phyloP scores from a whole-genome alignment of 2,888 invertebrate species.

The Acanthosepion pharaonis region DNA sequence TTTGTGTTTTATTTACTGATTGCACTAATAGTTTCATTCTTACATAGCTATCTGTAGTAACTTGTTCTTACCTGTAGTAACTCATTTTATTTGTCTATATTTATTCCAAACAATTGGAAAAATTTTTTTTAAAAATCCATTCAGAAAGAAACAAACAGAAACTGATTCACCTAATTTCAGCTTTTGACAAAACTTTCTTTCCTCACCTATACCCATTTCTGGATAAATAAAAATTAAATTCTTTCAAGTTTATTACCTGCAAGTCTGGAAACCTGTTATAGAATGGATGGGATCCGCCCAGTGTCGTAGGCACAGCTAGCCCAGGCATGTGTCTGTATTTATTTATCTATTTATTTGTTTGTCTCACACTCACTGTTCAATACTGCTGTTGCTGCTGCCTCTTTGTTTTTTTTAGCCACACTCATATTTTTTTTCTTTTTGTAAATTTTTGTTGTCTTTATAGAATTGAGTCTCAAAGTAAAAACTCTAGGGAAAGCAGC shows the following conservation, averaged over 20 bases:
- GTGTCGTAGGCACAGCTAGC: conserved; percentile 11
- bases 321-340: background rate
- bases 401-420: background rate
- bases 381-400: background rate
- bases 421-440: background rate
- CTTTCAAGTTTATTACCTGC: background rate
- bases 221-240: no score
- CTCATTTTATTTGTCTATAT: background rate
- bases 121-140: background rate
- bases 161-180: no score
- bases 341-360: background rate
- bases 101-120: background rate
- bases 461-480: background rate
- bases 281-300: background rate
- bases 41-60: background rate
- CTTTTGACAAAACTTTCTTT: background rate
- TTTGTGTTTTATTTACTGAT: no score
- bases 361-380: background rate
- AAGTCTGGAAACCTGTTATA: conserved; percentile 33
- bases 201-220: no score
- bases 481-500: no score
- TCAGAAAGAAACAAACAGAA: no score
- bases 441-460: background rate
- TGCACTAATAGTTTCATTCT: background rate
- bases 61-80: background rate